Conservation (phyloP, 2,797 vertebrate genomes). For the Semotilus atromaculatus region DNA sequence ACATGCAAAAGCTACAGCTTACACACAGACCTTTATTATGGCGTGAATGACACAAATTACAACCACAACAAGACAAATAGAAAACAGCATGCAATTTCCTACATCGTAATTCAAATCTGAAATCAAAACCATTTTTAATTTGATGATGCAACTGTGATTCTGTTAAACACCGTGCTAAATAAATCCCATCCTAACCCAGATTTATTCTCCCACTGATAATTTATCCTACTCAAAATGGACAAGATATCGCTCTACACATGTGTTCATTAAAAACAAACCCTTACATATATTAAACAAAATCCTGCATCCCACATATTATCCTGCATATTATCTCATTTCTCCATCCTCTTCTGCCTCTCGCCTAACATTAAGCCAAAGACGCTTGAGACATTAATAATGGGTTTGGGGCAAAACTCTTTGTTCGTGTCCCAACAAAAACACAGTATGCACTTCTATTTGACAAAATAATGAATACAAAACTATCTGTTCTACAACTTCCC, state of each 20-base stretch:
- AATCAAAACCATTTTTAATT: conserved; percentile 24
- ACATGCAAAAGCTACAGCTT: conserved; percentile 1
- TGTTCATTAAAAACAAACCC: background rate
- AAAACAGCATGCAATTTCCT: background rate
- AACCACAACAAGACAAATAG: background rate
- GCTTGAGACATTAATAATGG: conserved; percentile 30
- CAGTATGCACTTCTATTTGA: conserved; percentile 23
- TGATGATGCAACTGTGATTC: background rate
- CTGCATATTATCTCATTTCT: conserved; percentile 10
- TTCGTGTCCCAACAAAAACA: conserved; percentile 55
- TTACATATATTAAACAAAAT: background rate
- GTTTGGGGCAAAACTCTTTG: conserved; percentile 48
- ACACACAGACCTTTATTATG: background rate
- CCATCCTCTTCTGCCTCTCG: background rate
- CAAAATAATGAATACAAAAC: conserved; percentile 9
- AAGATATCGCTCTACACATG: background rate
- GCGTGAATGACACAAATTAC: background rate
- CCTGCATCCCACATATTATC: conserved; percentile 10
- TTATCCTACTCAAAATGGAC: background rate
- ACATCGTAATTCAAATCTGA: background rate
- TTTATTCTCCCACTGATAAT: background rate
- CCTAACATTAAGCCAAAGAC: conserved; percentile 27
- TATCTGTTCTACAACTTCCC: background rate
- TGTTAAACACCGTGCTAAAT: background rate
- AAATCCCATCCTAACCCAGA: conserved; percentile 4